Evolutionary conservation across 1,140 invertebrate species (phyloP).

Genomic region (Drosophila elegans): DNA sequence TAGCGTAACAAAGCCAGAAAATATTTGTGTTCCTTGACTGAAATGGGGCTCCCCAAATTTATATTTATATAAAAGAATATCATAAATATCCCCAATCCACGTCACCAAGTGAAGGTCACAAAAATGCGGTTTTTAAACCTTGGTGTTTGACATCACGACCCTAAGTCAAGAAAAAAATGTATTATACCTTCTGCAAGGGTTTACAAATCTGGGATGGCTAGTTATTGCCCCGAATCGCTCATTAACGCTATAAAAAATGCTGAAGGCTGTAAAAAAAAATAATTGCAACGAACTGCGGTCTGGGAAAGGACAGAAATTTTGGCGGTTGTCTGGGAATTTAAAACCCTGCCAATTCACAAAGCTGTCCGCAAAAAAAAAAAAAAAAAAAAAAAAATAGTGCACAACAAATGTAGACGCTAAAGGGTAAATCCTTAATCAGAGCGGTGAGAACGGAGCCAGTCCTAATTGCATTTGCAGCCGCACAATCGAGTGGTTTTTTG

Average conservation of each 20-base stretch:
- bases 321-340: conserved; percentile 66
- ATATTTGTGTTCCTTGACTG: no score
- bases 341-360: conserved; percentile 66
- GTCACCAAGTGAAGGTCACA: no score
- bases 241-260: background rate
- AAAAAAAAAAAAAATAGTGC: conserved; percentile 26
- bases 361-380: conserved; percentile 16
- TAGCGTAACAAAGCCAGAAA: no score
- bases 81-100: no score
- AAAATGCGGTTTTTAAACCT: no score
- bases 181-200: no score
- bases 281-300: conserved; percentile 72
- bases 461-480: conserved; percentile 71
- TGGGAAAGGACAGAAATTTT: conserved; percentile 52
- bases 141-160: no score
- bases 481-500: conserved; percentile 71
- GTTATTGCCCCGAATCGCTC: background rate
- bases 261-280: conserved; percentile 28
- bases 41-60: no score
- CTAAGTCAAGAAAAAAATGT: no score
- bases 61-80: no score
- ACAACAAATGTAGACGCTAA: conserved; percentile 9
- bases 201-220: no score
- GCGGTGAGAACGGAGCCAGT: conserved; percentile 25
- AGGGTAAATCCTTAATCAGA: conserved; percentile 52